Evolutionary conservation across 2,113 vertebrate genomes (phyloP), one percentile per base, ranked within the genome.

Genomic region (Seriola dumerili): DNA sequence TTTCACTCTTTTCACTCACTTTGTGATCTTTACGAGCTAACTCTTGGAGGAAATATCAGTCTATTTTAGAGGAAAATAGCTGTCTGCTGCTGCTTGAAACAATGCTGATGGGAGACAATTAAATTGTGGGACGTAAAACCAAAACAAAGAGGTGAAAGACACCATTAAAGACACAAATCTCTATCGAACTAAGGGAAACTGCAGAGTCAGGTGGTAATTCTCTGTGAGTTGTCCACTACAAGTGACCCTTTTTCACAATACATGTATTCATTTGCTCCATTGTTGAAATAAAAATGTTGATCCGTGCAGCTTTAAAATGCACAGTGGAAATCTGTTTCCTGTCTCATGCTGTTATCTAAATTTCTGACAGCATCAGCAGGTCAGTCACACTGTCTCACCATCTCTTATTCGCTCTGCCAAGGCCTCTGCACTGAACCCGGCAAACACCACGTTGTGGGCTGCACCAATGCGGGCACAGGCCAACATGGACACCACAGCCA

Each of bases 401-500:
- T 96, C 94, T 80, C 55, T 86, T 72, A 96, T 96, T 44, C 96
- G 92, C 57, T 94, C 95, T 8, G 96, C 94, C 0, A 96, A 89
- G 12, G 96, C 94, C 34, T 95, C 94, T 0, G 96, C 94, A 1
- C 96, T 96, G 95, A 96, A 97, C 3, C 95, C 96, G 0, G 96
- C 95, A 1, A 97, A 96, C 81, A 96, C 96, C 71, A 96, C 94
- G 0, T 95, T 78, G 0, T 96, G 96, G 16, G 95, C 89, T 0
- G 96, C 96, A 3, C 96, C 94, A 0, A 96, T 94, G 1, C 94
- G 93, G 38, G 96, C 94, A 62, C 96, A 96, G 62, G 96, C 95
- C 91, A 97, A 85, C 95, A 96, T 96, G 88, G 96, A 93, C 1
- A 95, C 95, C 91, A 96, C 96, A 0, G 94, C 95, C 85, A 96